Evolutionary conservation across 2,888 invertebrate species (phyloP).

Genomic region (Temnothorax unifasciatus): DNA sequence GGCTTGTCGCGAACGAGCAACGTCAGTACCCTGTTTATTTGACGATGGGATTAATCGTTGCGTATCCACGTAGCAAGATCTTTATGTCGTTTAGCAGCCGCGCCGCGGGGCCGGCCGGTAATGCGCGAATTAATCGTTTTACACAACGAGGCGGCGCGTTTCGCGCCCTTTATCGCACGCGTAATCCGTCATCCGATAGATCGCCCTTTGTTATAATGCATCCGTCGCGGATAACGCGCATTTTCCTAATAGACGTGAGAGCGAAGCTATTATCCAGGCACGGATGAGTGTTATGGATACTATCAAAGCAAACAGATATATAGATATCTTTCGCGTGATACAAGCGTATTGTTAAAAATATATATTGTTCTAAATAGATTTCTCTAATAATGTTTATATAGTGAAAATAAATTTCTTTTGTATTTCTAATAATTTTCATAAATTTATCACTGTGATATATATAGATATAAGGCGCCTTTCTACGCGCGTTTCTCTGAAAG

Average conservation of each 20-base stretch:
- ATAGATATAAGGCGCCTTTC: not conserved
- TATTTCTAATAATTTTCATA: conserved; percentile 1
- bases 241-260: conserved; percentile 29
- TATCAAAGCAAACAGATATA: not conserved
- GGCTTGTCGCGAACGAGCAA: conserved; percentile 71
- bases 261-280: conserved; percentile 7
- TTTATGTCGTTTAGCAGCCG: conserved; percentile 58
- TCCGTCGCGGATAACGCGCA: conserved; percentile 29
- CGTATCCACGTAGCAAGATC: conserved; percentile 58
- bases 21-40: conserved; percentile 73
- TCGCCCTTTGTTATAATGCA: conserved; percentile 29
- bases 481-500: not conserved
- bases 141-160: conserved; percentile 24
- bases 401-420: not conserved
- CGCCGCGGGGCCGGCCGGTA: conserved; percentile 7
- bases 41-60: conserved; percentile 73
- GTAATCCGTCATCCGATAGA: conserved; percentile 23
- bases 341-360: not conserved
- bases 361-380: not conserved
- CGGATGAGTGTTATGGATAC: not conserved
- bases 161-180: conserved; percentile 40
- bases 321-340: not conserved
- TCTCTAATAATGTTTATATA: not conserved
- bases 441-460: not conserved
- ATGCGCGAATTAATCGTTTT: conserved; percentile 52